Evolutionary conservation across 2,797 vertebrate species (phyloP).

Genomic region (Phyllotis vaccarum): DNA sequence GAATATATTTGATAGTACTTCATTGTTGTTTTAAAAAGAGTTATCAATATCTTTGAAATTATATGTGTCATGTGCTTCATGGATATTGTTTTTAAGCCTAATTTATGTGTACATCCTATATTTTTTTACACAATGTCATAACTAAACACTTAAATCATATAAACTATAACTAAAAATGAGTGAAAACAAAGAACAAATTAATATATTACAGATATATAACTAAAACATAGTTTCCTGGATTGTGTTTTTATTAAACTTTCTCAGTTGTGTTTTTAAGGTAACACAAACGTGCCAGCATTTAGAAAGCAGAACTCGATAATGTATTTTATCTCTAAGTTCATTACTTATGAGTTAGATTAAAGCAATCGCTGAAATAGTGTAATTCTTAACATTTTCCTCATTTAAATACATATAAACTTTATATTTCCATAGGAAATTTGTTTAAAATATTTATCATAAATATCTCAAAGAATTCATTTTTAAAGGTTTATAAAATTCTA

Average conservation of each 20-base stretch:
- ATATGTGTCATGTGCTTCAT: not conserved
- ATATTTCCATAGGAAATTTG: not conserved
- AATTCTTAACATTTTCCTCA: not conserved
- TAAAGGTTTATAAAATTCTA: not conserved
- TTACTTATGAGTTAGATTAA: not conserved
- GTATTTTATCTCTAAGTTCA: not conserved
- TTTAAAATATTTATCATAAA: not conserved
- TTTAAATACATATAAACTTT: not conserved
- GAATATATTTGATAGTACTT: not conserved
- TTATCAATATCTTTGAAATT: not conserved
- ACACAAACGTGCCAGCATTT: not conserved
- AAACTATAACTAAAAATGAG: not conserved
- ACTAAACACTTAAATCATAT: not conserved
- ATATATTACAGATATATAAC: not conserved
- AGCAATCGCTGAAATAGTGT: not conserved
- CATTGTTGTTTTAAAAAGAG: not conserved
- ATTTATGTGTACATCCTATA: not conserved
- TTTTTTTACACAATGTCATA: not conserved
- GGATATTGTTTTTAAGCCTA: slow-evolving; percentile 23
- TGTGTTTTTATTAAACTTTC: slow-evolving; percentile 31
- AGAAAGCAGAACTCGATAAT: not conserved
- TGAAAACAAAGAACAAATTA: not conserved
- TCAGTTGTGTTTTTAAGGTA: not conserved
- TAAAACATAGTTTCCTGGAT: not conserved
- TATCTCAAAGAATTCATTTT: not conserved